Evolutionary conservation across 2,797 vertebrate genomes (phyloP).

Genomic region (Myiotriccus ornatus): DNA sequence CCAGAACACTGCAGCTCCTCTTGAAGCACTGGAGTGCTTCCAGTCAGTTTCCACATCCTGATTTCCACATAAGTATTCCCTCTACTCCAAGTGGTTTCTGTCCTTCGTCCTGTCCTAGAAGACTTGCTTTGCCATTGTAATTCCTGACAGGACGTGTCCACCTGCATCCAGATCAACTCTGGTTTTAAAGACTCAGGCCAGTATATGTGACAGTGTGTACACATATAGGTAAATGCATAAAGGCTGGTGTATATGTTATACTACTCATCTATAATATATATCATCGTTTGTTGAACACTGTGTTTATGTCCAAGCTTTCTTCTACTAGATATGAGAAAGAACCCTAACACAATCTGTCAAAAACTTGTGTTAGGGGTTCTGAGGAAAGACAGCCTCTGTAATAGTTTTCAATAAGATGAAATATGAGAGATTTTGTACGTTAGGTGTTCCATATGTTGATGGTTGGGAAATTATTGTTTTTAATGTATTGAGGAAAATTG

Average conservation of each 20-base stretch:
- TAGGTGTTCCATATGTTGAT: background rate
- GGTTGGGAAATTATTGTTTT: background rate
- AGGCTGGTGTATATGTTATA: background rate
- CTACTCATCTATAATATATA: background rate
- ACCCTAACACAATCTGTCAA: background rate
- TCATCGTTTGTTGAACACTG: background rate
- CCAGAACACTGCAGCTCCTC: background rate
- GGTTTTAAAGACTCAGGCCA: background rate
- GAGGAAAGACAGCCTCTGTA: background rate
- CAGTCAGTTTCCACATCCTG: background rate
- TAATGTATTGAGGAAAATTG: background rate
- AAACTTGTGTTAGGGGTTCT: background rate
- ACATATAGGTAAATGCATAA: background rate
- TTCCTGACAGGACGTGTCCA: background rate
- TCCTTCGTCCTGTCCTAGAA: background rate
- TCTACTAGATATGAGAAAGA: background rate
- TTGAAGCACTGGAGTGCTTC: background rate
- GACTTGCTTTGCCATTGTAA: background rate
- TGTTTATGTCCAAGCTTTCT: background rate
- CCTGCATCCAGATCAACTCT: background rate
- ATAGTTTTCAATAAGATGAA: background rate
- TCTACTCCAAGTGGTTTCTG: background rate
- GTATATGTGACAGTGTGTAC: background rate
- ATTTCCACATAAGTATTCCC: background rate
- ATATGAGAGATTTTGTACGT: background rate